Evolutionary conservation across 2,113 vertebrate species (phyloP).

Genomic region (Connochaetes taurinus): DNA sequence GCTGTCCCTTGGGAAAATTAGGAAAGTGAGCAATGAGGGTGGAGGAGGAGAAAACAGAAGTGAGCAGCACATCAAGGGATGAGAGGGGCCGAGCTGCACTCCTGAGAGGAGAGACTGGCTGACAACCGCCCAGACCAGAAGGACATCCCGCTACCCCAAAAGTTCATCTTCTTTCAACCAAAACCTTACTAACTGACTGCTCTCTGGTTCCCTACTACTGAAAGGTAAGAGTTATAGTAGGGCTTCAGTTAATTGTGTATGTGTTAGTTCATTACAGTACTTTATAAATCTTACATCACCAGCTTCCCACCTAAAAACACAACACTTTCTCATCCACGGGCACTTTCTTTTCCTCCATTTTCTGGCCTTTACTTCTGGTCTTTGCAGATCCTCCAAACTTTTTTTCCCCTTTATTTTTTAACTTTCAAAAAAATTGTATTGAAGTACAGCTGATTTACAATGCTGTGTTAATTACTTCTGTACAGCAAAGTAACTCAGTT

Average conservation of each 20-base stretch:
- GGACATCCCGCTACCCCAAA: not conserved
- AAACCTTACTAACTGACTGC: not conserved
- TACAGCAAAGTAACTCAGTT: not conserved
- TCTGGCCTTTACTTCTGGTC: not conserved
- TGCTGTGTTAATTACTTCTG: not conserved
- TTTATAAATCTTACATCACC: not conserved
- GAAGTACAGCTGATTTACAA: not conserved
- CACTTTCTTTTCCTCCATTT: not conserved
- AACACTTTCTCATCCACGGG: not conserved
- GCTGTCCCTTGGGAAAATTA: not conserved
- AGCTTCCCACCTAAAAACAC: not conserved
- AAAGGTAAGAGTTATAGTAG: not conserved
- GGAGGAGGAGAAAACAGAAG: not conserved
- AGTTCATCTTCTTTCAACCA: not conserved
- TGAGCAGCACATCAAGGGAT: not conserved
- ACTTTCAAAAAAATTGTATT: not conserved
- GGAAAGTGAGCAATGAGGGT: not conserved
- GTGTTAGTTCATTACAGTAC: not conserved
- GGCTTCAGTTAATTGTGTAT: not conserved
- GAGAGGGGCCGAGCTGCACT: not conserved
- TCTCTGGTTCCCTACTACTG: not conserved
- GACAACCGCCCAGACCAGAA: not conserved
- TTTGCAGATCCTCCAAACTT: not conserved
- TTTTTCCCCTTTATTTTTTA: not conserved
- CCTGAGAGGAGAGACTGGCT: not conserved